These are phyloP conservation scores for Scaptomyza tumidula DNA, from an alignment of 2,888 invertebrate genomes.

Conservation along the genomic window DNA sequence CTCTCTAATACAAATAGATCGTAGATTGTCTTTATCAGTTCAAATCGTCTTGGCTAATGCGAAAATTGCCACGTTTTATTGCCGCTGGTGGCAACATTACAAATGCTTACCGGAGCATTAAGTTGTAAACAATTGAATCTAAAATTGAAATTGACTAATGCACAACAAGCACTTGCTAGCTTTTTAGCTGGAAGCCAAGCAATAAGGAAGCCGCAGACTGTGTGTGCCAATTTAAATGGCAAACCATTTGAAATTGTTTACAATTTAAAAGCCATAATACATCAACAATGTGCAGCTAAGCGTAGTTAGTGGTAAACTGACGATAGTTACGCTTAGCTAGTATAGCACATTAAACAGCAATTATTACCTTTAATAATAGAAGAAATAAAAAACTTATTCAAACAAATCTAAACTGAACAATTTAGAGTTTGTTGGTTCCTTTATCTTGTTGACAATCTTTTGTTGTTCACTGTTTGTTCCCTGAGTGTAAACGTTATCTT, in stretches of 20 bases:
- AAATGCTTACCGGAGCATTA: constrained; percentile 62
- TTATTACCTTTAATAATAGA: too few species aligned
- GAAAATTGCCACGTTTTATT: constrained; percentile 53
- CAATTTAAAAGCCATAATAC: constrained; percentile 26
- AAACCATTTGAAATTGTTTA: constrained; percentile 16
- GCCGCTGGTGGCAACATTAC: constrained; percentile 35
- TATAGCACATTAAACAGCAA: background rate
- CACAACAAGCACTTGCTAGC: constrained; percentile 3
- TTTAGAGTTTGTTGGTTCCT: background rate
- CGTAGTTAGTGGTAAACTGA: constrained; percentile 29
- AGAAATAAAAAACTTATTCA: too few species aligned
- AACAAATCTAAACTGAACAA: too few species aligned
- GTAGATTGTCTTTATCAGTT: constrained; percentile 19
- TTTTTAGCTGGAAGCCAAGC: constrained; percentile 11
- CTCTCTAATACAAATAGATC: constrained; percentile 16
- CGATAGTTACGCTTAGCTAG: constrained; percentile 17
- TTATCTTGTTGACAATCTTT: background rate
- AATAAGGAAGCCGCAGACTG: constrained; percentile 56
- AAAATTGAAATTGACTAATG: constrained; percentile 37
- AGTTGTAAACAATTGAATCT: constrained; percentile 62
- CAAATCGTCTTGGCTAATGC: constrained; percentile 45
- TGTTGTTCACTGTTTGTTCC: background rate
- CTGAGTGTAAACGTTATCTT: background rate
- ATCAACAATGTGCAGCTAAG: constrained; percentile 31
- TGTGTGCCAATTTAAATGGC: constrained; percentile 49